A percentile compares a stretch with the other conserved stretches of the same genome.
Evolutionary conservation across 37 sponge, comb jelly and placozoan species (phyloP).

Genomic region (Beroe ovata): DNA sequence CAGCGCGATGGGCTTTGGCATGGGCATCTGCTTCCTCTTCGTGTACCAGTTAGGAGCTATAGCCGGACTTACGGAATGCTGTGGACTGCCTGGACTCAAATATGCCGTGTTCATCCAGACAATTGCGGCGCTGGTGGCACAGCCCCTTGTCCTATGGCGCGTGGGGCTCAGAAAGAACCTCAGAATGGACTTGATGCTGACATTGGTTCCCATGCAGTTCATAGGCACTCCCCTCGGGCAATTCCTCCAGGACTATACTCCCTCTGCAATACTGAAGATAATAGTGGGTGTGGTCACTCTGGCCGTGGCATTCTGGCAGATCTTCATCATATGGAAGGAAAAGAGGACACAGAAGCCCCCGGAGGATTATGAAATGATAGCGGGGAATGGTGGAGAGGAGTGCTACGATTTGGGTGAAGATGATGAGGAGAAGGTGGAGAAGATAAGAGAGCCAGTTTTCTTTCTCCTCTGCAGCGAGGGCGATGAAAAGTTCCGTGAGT

Average conservation of each 20-base stretch:
- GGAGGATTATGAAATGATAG: conserved; percentile 32
- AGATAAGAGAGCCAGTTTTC: not conserved
- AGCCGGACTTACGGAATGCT: conserved; percentile 28
- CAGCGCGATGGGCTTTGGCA: conserved; percentile 65
- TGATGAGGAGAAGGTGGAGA: not conserved
- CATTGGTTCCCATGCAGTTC: conserved; percentile 37
- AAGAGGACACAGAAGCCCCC: not conserved
- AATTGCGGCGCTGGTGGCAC: conserved; percentile 6
- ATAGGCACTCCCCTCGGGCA: conserved; percentile 42
- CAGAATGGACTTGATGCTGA: conserved; percentile 28
- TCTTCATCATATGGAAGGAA: not conserved
- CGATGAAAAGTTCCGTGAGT: not conserved
- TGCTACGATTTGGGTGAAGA: not conserved
- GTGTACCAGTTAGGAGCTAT: conserved; percentile 50
- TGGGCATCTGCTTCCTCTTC: conserved; percentile 66
- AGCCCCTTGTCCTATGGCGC: conserved; percentile 24
- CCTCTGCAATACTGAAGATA: conserved; percentile 49
- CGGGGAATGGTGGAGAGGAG: not conserved
- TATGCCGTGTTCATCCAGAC: conserved; percentile 59
- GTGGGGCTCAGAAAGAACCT: conserved; percentile 36
- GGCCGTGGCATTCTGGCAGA: conserved; percentile 48
- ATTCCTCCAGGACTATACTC: conserved; percentile 44
- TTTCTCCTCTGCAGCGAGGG: not conserved
- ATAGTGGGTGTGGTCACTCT: conserved; percentile 55
- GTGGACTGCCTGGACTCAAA: conserved; percentile 32